Percentiles rank a stretch among this genome's conserved stretches.
Conservation (phyloP, 2,113 vertebrate species). For the Ailuropoda melanoleuca region DNA sequence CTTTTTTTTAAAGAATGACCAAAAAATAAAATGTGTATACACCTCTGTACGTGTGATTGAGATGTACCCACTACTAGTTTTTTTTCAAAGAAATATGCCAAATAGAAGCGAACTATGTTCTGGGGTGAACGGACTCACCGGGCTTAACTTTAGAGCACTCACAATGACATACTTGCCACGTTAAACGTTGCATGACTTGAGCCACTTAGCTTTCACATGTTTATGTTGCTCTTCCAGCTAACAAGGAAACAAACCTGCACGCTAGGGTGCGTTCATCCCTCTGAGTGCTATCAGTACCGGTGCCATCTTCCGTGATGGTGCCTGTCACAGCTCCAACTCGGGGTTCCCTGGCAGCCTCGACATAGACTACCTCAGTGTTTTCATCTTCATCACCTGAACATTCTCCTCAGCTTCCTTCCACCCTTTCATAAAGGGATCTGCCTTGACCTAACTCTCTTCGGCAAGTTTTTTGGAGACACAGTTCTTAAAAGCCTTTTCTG, state of each 20-base stretch:
- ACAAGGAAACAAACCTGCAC: conserved; percentile 76
- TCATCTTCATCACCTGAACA: conserved; percentile 89
- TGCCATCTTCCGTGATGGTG: conserved; percentile 87
- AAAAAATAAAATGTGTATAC: conserved; percentile 83
- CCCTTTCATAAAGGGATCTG: conserved; percentile 93
- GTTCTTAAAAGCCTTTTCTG: conserved; percentile 94
- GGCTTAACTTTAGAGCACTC: conserved; percentile 82
- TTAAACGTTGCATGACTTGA: conserved; percentile 79
- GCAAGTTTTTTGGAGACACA: conserved; percentile 92
- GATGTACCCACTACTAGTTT: conserved; percentile 79
- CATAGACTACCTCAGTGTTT: conserved; percentile 93
- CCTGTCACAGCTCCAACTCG: conserved; percentile 91
- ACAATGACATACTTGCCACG: conserved; percentile 80
- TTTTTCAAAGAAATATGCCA: conserved; percentile 80
- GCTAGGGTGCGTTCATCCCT: conserved; percentile 55
- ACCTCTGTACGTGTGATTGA: conserved; percentile 81
- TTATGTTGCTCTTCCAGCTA: conserved; percentile 81
- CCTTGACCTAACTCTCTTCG: conserved; percentile 93
- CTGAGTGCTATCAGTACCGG: conserved; percentile 92
- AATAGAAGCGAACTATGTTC: conserved; percentile 76
- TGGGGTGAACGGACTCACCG: conserved; percentile 69
- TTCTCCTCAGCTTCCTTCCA: conserved; percentile 93
- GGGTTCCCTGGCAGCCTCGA: conserved; percentile 89
- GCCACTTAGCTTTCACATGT: conserved; percentile 77
- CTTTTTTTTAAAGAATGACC: conserved; percentile 73